phyloP scores from a whole-genome alignment of 2,797 vertebrate genomes.

The Eospalax fontanierii region DNA sequence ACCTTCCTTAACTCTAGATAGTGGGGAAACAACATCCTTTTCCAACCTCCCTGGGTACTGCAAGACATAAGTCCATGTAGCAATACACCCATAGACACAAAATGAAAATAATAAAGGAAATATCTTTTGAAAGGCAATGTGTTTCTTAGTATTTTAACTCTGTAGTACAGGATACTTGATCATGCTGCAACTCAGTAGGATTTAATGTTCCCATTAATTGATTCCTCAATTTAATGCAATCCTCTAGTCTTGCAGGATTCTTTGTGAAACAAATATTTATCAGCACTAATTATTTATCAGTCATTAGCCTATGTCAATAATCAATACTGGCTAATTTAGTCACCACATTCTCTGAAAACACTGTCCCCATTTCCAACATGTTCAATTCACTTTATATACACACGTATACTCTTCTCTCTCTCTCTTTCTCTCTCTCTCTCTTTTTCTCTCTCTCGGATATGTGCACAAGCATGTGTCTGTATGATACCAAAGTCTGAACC shows the following conservation, averaged over 20 bases:
- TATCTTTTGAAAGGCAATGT: neutral
- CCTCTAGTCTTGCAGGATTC: neutral
- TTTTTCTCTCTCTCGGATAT: neutral
- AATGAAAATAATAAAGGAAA: too few relatives aligned
- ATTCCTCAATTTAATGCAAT: neutral
- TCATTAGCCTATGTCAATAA: neutral
- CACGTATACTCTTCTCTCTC: neutral
- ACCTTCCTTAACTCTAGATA: too few relatives aligned
- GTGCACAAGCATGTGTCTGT: neutral
- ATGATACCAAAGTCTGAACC: neutral
- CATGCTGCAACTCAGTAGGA: neutral
- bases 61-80: too few relatives aligned
- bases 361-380: neutral
- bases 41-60: too few relatives aligned
- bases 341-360: neutral
- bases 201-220: neutral
- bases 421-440: too few relatives aligned
- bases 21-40: too few relatives aligned
- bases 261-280: neutral
- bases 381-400: neutral
- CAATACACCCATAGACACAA: too few relatives aligned
- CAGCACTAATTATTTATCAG: neutral
- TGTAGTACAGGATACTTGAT: neutral
- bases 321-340: neutral
- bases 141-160: neutral